These are phyloP conservation scores for Microcebus jonahi DNA, from an alignment of 2,113 vertebrate species.

Conservation along the genomic window DNA sequence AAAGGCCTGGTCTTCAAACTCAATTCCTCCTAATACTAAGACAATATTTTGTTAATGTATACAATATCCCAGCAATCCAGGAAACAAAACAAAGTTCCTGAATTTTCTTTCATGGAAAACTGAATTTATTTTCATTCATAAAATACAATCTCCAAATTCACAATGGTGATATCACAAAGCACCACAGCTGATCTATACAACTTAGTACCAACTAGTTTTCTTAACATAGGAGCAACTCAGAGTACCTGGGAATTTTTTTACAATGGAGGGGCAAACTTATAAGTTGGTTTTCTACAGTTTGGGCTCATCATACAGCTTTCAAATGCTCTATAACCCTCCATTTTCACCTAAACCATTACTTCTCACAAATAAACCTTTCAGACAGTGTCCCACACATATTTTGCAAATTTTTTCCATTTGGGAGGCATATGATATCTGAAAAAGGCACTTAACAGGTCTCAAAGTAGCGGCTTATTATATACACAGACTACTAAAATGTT, in stretches of 20 bases:
- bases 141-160: slow-evolving; percentile 50
- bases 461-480: neutral
- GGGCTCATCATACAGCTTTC: neutral
- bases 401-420: slow-evolving; percentile 26
- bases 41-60: slow-evolving; percentile 26
- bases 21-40: slow-evolving; percentile 12
- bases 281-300: slow-evolving; percentile 17
- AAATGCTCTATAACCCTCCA: neutral
- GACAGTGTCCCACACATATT: neutral
- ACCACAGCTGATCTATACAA: neutral
- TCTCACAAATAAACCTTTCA: slow-evolving; percentile 53
- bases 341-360: neutral
- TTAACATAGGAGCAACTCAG: slow-evolving; percentile 13
- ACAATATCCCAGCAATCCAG: slow-evolving; percentile 1
- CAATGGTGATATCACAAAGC: neutral
- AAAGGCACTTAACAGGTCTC: slow-evolving; percentile 3
- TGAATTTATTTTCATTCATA: slow-evolving; percentile 55
- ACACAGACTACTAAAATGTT: neutral
- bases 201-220: slow-evolving; percentile 35
- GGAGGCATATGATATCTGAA: neutral
- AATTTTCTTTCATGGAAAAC: slow-evolving; percentile 41
- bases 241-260: slow-evolving; percentile 14
- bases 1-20: slow-evolving; percentile 15
- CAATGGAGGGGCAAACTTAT: neutral
- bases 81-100: neutral